Evolutionary conservation across 1,140 invertebrate genomes (phyloP).

Genomic region (Meloidogyne floridensis): DNA sequence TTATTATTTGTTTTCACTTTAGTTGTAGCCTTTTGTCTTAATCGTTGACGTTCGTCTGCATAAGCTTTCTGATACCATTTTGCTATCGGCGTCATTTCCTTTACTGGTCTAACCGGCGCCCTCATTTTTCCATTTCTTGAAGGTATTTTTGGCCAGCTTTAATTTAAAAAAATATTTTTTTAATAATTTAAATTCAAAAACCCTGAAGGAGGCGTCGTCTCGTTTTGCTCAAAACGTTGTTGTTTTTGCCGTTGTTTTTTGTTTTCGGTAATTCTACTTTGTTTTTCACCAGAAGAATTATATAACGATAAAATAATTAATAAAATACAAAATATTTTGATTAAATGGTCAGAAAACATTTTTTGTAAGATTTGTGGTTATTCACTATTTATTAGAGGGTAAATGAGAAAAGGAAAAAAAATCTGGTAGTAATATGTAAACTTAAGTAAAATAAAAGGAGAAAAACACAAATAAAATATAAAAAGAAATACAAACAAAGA

Average conservation of each 20-base stretch:
- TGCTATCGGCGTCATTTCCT: not conserved
- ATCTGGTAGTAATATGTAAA: too few relatives aligned
- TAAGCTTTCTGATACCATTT: not conserved
- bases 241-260: not conserved
- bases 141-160: not conserved
- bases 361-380: not conserved
- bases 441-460: too few relatives aligned
- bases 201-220: not conserved
- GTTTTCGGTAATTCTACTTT: not conserved
- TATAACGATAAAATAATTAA: not conserved
- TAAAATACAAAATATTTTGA: not conserved
- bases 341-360: not conserved
- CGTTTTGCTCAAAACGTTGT: not conserved
- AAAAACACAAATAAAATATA: too few relatives aligned
- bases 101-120: not conserved
- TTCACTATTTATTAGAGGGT: too few relatives aligned
- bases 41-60: not conserved
- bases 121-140: not conserved
- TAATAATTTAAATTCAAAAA: not conserved
- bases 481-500: too few relatives aligned
- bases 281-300: slow-evolving; percentile 1
- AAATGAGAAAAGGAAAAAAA: too few relatives aligned
- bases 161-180: not conserved
- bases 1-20: not conserved
- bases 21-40: not conserved